Conservation (phyloP, 1,140 invertebrate species). For the Bilobella aurantiaca region DNA sequence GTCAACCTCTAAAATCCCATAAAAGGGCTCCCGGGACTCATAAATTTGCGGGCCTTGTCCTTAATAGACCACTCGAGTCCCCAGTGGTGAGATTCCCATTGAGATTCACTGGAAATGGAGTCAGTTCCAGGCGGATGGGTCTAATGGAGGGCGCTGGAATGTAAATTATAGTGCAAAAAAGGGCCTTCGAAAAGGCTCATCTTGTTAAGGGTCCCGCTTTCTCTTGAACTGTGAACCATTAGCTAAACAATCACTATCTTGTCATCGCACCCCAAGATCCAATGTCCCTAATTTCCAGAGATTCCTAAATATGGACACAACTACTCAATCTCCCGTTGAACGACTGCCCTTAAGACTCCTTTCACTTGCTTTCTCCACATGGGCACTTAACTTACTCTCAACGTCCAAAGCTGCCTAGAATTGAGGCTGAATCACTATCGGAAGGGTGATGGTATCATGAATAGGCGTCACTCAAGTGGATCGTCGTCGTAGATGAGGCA, state of each 20-base stretch:
- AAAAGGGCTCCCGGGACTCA: constrained; percentile 22
- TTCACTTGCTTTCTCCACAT: constrained; percentile 3
- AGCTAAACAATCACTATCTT: too few relatives aligned
- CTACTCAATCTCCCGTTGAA: too few relatives aligned
- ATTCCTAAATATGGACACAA: too few relatives aligned
- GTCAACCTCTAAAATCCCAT: constrained; percentile 4
- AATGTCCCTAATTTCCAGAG: too few relatives aligned
- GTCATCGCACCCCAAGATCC: neutral
- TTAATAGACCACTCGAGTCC: neutral
- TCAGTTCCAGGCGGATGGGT: neutral
- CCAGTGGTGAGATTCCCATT: constrained; percentile 15
- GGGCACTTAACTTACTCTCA: too few relatives aligned
- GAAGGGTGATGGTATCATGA: neutral
- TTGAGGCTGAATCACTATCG: neutral
- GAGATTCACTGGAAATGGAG: neutral
- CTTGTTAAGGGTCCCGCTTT: too few relatives aligned
- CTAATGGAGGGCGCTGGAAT: neutral
- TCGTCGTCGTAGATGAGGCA: neutral
- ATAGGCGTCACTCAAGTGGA: neutral
- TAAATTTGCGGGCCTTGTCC: constrained; percentile 18
- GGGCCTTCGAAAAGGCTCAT: too few relatives aligned
- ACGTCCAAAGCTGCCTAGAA: too few relatives aligned
- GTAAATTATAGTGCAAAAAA: too few relatives aligned
- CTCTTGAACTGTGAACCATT: too few relatives aligned
- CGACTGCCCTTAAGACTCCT: too few relatives aligned